Conservation (phyloP, 2,888 invertebrate genomes). For the Lasioglossum pauxillum region DNA sequence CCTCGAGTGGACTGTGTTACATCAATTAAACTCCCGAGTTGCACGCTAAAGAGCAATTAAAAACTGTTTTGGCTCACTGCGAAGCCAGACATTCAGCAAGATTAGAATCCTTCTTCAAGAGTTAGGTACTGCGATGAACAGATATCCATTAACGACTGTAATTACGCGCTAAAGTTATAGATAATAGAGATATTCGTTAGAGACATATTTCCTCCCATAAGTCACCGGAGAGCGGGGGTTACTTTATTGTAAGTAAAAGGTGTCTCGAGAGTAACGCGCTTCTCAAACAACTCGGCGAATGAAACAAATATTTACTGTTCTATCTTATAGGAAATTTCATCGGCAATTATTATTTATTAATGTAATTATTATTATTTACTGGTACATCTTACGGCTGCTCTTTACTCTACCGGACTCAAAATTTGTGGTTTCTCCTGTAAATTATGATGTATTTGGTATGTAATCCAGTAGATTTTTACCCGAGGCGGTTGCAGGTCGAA, state of each 20-base stretch:
- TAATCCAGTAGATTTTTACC: too few species aligned
- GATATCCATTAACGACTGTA: not conserved
- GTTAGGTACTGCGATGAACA: not conserved
- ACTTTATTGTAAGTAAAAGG: not conserved
- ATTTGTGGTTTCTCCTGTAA: too few species aligned
- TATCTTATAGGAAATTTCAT: too few species aligned
- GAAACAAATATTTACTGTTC: too few species aligned
- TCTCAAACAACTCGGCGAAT: too few species aligned
- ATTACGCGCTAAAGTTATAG: not conserved
- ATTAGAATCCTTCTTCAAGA: not conserved
- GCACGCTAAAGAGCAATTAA: constrained; percentile 20
- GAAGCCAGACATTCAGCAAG: not conserved
- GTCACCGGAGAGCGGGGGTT: not conserved
- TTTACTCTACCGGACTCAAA: too few species aligned
- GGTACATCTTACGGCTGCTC: too few species aligned
- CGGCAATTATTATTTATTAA: too few species aligned
- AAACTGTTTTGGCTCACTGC: constrained; percentile 1
- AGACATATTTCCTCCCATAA: not conserved
- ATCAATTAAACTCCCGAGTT: not conserved
- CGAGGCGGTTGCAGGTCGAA: too few species aligned
- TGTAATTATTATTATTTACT: too few species aligned
- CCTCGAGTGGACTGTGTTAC: not conserved
- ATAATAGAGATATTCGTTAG: not conserved
- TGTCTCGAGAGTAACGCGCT: not conserved
- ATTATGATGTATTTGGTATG: too few species aligned